Evolutionary conservation across 2,797 vertebrate species (phyloP).

Genomic region (Leptodactylus fallax): DNA sequence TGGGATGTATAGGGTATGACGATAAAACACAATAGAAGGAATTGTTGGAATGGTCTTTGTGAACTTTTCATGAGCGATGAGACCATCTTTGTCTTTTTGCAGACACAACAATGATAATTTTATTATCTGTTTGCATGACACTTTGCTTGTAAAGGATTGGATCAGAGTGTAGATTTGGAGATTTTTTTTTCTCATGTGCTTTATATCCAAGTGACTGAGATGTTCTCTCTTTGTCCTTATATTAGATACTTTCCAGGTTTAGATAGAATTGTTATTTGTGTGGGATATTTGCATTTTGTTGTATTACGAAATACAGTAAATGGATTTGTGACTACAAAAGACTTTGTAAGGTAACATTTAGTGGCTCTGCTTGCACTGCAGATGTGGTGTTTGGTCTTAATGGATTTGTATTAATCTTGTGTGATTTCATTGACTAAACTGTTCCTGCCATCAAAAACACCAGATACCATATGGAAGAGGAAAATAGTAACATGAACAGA

Average conservation of each 20-base stretch:
- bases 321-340: too few relatives aligned
- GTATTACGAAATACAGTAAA: too few relatives aligned
- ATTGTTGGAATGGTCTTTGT: slow-evolving; percentile 43
- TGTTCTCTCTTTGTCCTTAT: too few relatives aligned
- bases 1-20: slow-evolving; percentile 44
- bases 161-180: not conserved
- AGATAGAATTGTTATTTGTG: too few relatives aligned
- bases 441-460: not conserved
- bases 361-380: too few relatives aligned
- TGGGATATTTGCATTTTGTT: too few relatives aligned
- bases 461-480: not conserved
- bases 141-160: not conserved
- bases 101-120: slow-evolving; percentile 33
- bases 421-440: not conserved
- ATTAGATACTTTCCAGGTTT: too few relatives aligned
- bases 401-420: too few relatives aligned
- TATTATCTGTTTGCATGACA: slow-evolving; percentile 18
- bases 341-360: too few relatives aligned
- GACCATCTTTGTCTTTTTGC: slow-evolving; percentile 30
- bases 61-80: not conserved
- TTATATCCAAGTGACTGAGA: not conserved
- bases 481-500: not conserved
- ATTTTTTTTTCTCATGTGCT: not conserved
- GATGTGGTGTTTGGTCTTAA: too few relatives aligned
- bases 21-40: slow-evolving; percentile 42